Percentiles rank a stretch among this genome's conserved stretches.
These are phyloP conservation scores for Poecilus cupreus DNA, from an alignment of 2,888 invertebrate genomes.

Conservation along the genomic window DNA sequence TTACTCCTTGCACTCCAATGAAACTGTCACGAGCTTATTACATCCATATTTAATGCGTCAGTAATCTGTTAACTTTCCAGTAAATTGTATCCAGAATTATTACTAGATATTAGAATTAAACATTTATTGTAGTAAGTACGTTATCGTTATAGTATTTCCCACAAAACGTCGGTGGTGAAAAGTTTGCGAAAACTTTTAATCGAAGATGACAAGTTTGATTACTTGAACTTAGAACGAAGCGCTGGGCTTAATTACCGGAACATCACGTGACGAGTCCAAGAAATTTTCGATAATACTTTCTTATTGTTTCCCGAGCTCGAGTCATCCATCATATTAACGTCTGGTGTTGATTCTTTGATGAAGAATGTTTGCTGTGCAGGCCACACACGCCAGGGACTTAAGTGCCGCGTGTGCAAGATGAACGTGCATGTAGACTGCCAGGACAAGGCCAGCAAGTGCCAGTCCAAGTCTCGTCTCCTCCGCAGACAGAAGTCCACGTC, in stretches of 20 bases:
- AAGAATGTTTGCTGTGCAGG: slow-evolving; percentile 76
- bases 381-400: slow-evolving; percentile 92
- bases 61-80: background rate
- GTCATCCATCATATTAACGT: background rate
- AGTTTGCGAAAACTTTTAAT: background rate
- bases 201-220: background rate
- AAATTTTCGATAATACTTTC: too few species aligned
- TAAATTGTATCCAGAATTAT: too few species aligned
- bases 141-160: too few species aligned
- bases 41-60: background rate
- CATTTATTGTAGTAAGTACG: too few species aligned
- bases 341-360: background rate
- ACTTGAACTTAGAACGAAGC: too few species aligned
- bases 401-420: slow-evolving; percentile 92
- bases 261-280: too few species aligned
- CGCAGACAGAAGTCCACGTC: slow-evolving; percentile 93
- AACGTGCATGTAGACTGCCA: slow-evolving; percentile 94
- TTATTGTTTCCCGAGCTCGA: too few species aligned
- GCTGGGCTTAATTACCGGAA: too few species aligned
- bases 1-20: background rate
- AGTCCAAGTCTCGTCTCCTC: slow-evolving; percentile 88
- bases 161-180: too few species aligned
- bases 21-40: background rate
- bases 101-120: too few species aligned
- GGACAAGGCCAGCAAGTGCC: slow-evolving; percentile 87